phyloP scores from a whole-genome alignment of 2,888 invertebrate species.

The Epirrhoe alternata region DNA sequence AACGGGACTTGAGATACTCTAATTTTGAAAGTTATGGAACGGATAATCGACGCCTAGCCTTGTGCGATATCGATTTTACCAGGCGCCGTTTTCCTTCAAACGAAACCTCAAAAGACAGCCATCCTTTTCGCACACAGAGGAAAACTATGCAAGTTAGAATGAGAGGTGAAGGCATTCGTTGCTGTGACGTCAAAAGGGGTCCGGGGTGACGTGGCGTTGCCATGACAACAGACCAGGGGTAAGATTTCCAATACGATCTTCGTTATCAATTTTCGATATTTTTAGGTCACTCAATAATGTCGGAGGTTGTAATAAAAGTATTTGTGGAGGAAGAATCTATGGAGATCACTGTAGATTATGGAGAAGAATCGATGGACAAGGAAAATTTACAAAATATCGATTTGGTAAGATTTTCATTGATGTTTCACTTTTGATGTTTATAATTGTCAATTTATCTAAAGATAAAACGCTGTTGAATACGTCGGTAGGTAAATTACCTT shows the following conservation, averaged over 20 bases:
- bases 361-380: conserved; percentile 42
- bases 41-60: conserved; percentile 85
- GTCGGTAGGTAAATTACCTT: too few species aligned
- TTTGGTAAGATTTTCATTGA: conserved; percentile 62
- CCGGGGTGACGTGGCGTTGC: conserved; percentile 67
- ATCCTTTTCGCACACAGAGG: conserved; percentile 52
- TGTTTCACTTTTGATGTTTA: conserved; percentile 5
- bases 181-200: conserved; percentile 51
- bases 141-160: conserved; percentile 45
- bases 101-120: conserved; percentile 47
- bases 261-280: conserved; percentile 77
- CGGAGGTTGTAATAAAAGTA: conserved; percentile 62
- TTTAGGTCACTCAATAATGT: conserved; percentile 64
- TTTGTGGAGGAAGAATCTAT: conserved; percentile 54
- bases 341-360: conserved; percentile 51
- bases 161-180: conserved; percentile 46
- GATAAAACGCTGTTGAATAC: too few species aligned
- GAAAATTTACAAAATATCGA: conserved; percentile 61
- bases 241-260: conserved; percentile 77
- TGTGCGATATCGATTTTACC: conserved; percentile 85
- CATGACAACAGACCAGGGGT: conserved; percentile 74
- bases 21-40: conserved; percentile 52
- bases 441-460: too few species aligned
- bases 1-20: conserved; percentile 46
- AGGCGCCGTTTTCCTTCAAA: conserved; percentile 64